Conservation (phyloP, 2,888 invertebrate species). For the Cephus nigrinus region DNA sequence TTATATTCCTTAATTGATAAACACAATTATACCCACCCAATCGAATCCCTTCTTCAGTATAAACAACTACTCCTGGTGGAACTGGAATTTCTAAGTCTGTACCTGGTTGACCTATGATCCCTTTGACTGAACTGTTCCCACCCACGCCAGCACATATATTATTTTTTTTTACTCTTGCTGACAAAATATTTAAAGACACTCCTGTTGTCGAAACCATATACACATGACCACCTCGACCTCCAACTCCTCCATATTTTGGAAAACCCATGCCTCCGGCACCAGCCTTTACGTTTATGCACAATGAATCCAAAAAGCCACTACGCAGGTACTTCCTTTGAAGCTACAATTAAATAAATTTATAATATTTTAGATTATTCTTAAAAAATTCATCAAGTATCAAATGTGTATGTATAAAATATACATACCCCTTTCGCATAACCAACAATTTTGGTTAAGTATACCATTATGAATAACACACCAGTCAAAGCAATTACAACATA, state of each 20-base stretch:
- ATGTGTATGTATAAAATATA: background rate
- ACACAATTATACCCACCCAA: constrained; percentile 67
- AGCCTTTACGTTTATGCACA: constrained; percentile 82
- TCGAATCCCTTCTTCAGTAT: constrained; percentile 74
- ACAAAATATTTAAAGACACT: constrained; percentile 70
- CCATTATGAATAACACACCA: constrained; percentile 62
- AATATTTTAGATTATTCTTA: background rate
- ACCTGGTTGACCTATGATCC: constrained; percentile 82
- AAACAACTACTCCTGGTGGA: constrained; percentile 84
- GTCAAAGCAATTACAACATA: background rate
- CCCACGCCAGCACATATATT: constrained; percentile 78
- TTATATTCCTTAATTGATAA: background rate
- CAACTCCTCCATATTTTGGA: constrained; percentile 87
- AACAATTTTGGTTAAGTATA: constrained; percentile 67
- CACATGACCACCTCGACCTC: constrained; percentile 92
- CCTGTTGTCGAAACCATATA: constrained; percentile 76
- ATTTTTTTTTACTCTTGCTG: constrained; percentile 69
- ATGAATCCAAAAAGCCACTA: constrained; percentile 79
- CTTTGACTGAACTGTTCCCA: constrained; percentile 78
- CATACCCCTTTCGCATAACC: constrained; percentile 67
- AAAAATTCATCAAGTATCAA: background rate
- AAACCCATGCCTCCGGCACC: constrained; percentile 86
- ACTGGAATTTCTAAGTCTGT: constrained; percentile 78
- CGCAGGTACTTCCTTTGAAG: constrained; percentile 68
- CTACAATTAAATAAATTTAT: constrained; percentile 18